Conservation (phyloP, 2,888 invertebrate species). For the Caenorhabditis wallacei region DNA sequence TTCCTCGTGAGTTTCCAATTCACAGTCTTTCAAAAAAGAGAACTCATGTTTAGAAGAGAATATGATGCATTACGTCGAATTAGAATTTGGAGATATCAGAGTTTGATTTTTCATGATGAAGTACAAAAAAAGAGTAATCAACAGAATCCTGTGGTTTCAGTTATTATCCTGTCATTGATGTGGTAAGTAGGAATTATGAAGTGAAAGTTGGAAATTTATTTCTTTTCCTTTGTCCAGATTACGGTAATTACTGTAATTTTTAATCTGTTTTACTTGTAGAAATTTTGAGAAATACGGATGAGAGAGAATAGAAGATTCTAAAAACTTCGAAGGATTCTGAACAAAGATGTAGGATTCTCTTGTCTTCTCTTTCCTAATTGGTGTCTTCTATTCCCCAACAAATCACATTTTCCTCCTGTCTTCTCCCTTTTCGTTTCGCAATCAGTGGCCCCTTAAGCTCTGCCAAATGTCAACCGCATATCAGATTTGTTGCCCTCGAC, state of each 20-base stretch:
- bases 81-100: slow-evolving; percentile 75
- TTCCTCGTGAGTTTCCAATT: slow-evolving; percentile 51
- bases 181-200: neutral
- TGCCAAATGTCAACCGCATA: slow-evolving; percentile 54
- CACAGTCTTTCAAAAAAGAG: neutral
- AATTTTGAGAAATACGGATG: too few species aligned
- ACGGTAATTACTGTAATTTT: too few species aligned
- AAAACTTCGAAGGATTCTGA: neutral
- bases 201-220: too few species aligned
- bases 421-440: slow-evolving; percentile 27
- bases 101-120: slow-evolving; percentile 65
- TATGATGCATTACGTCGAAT: slow-evolving; percentile 58
- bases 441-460: slow-evolving; percentile 47
- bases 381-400: slow-evolving; percentile 29
- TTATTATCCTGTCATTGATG: neutral
- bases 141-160: neutral
- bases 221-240: too few species aligned
- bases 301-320: too few species aligned
- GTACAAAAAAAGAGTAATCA: slow-evolving; percentile 18
- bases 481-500: slow-evolving; percentile 42
- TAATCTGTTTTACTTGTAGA: too few species aligned
- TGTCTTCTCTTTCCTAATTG: slow-evolving; percentile 27
- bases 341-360: neutral
- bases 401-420: slow-evolving; percentile 20
- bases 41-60: slow-evolving; percentile 32